These are phyloP conservation scores for Equus quagga DNA, from an alignment of 2,113 vertebrate genomes.

Conservation along the genomic window DNA sequence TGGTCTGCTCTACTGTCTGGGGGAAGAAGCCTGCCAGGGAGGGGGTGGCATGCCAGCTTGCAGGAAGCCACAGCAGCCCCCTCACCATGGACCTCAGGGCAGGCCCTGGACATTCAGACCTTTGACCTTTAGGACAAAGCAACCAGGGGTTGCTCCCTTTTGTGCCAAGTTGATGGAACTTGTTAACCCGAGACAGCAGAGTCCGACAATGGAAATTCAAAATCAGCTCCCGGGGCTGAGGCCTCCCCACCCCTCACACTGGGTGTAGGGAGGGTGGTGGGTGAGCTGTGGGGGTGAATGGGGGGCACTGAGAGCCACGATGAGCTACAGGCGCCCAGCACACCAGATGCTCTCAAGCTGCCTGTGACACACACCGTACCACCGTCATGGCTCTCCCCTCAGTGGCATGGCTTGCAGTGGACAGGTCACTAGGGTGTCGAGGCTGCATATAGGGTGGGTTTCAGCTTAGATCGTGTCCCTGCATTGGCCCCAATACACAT, in stretches of 20 bases:
- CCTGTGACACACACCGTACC: too few species aligned
- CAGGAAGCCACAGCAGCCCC: background rate
- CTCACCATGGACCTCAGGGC: background rate
- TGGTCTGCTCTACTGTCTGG: background rate
- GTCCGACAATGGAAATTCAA: background rate
- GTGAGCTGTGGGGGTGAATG: background rate
- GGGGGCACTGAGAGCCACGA: too few species aligned
- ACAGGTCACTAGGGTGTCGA: background rate
- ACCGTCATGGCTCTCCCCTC: too few species aligned
- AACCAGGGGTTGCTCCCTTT: fast-evolving
- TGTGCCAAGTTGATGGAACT: background rate
- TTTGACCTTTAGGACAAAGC: background rate
- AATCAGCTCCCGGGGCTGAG: background rate
- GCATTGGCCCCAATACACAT: background rate
- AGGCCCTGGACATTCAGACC: background rate
- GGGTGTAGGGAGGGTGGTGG: background rate
- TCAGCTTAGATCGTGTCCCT: background rate
- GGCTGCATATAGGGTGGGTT: background rate
- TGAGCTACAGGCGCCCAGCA: background rate
- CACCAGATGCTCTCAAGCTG: background rate
- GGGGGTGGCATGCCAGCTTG: background rate
- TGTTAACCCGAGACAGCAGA: background rate
- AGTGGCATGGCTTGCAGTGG: background rate
- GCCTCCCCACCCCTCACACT: too few species aligned
- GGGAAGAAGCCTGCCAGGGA: background rate